Conservation (phyloP, 2,888 invertebrate species). For the Epiblema foenella region DNA sequence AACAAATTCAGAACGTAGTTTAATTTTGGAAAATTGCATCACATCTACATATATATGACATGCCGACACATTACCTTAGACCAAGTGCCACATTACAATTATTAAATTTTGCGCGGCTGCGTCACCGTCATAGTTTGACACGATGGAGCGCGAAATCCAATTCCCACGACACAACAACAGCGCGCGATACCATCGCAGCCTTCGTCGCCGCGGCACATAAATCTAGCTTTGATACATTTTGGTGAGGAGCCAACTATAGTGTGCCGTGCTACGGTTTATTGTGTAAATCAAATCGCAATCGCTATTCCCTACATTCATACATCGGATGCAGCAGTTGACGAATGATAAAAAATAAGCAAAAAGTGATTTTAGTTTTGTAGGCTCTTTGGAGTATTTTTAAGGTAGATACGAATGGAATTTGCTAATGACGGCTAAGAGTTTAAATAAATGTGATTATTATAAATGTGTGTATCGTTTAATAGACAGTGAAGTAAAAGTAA, state of each 20-base stretch:
- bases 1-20: not conserved
- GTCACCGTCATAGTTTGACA: conserved; percentile 57
- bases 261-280: conserved; percentile 52
- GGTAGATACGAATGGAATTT: not conserved
- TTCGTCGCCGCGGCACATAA: conserved; percentile 79
- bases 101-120: conserved; percentile 51
- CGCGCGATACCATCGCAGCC: conserved; percentile 74
- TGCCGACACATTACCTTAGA: not conserved
- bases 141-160: conserved; percentile 62
- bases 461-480: not conserved
- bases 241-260: conserved; percentile 78
- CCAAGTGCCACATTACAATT: conserved; percentile 42
- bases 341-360: too few relatives aligned
- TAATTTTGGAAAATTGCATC: not conserved
- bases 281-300: conserved; percentile 41
- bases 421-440: too few relatives aligned
- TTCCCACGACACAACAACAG: conserved; percentile 67
- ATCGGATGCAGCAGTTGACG: conserved; percentile 16
- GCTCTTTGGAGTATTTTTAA: not conserved
- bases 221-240: conserved; percentile 83
- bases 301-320: conserved; percentile 27
- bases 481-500: not conserved
- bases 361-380: conserved; percentile 13
- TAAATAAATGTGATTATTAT: too few relatives aligned
- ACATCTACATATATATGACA: not conserved